Evolutionary conservation across 1,140 invertebrate species (phyloP), one percentile per base, ranked within the genome.

Genomic region (Saccostrea echinata): DNA sequence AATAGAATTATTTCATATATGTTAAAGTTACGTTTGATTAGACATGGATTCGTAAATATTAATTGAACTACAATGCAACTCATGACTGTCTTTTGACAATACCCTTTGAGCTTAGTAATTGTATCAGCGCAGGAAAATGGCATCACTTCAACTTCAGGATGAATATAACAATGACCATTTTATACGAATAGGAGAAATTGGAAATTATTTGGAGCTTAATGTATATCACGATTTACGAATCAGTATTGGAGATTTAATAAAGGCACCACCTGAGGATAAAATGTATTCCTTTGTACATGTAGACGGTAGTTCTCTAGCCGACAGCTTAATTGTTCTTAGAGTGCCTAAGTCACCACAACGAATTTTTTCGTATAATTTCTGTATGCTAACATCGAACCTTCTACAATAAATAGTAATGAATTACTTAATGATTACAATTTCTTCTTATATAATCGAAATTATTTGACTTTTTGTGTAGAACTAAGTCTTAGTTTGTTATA

Each of bases 241-340:
- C 21, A 68, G 61, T 27, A 1, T 68, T 68, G 13, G 1, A 76
- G n/a, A 80, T 13, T 3, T 30, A 18, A n/a, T n/a, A n/a, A n/a
- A 24, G 27, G 24, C 9, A 1, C 71, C 16, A 30, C 27, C 27
- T 30, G 27, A 30, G 21, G 27, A 80, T 80, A 30, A 27, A 3
- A 80, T 55, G 30, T 88, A 88, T 6, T 88, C 87, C 18, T 53
- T 61, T 21, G 51, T 85, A 27, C 51, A 82, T 16, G 30, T 64
- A 35, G 71, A 55, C 16, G 71, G 84, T 13, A 88, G 51, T 43
- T 88, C 87, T 52, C 87, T 35, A 11, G 87, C 87, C 9, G 68
- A 51, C 27, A 88, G 27, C 61, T 88, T 88, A 2, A 88, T 88
- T 68, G 85, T 82, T 27, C 87, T 52, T 8, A 88, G 84, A 52